phyloP scores from a whole-genome alignment of 92 coral and sea anemone genomes.

The Diadumene lineata region DNA sequence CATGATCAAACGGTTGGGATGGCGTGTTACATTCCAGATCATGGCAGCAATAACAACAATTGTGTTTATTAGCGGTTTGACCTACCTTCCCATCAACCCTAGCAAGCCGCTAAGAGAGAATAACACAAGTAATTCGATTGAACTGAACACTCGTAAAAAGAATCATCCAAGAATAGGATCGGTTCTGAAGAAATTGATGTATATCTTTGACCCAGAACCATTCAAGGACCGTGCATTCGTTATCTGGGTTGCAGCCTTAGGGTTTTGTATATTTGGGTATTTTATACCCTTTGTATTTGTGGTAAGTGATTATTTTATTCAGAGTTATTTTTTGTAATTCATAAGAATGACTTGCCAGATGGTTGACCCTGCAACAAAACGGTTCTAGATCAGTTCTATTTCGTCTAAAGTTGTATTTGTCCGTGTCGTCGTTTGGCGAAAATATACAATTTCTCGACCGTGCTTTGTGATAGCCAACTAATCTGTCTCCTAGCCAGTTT shows the following conservation, averaged over 20 bases:
- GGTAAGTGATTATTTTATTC: too few species aligned
- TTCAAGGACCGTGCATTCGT: slow-evolving; percentile 64
- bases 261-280: slow-evolving; percentile 68
- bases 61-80: slow-evolving; percentile 42
- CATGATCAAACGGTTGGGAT: slow-evolving; percentile 38
- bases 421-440: too few species aligned
- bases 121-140: not conserved
- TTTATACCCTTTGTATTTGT: slow-evolving; percentile 74
- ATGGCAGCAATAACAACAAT: slow-evolving; percentile 18
- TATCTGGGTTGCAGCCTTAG: slow-evolving; percentile 65
- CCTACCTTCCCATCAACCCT: slow-evolving; percentile 39
- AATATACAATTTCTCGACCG: too few species aligned
- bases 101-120: not conserved
- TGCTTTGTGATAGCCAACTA: too few species aligned
- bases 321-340: too few species aligned
- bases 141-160: not conserved
- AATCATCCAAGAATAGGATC: slow-evolving; percentile 10
- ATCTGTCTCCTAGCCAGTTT: too few species aligned
- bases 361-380: too few species aligned
- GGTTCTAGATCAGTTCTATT: too few species aligned
- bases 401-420: too few species aligned
- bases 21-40: slow-evolving; percentile 44
- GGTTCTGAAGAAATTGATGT: not conserved
- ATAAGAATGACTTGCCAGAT: too few species aligned
- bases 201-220: slow-evolving; percentile 51